Evolutionary conservation across 2,888 invertebrate species (phyloP), one percentile per base, ranked within the genome.

Genomic region (Chloroclystis v-ata): DNA sequence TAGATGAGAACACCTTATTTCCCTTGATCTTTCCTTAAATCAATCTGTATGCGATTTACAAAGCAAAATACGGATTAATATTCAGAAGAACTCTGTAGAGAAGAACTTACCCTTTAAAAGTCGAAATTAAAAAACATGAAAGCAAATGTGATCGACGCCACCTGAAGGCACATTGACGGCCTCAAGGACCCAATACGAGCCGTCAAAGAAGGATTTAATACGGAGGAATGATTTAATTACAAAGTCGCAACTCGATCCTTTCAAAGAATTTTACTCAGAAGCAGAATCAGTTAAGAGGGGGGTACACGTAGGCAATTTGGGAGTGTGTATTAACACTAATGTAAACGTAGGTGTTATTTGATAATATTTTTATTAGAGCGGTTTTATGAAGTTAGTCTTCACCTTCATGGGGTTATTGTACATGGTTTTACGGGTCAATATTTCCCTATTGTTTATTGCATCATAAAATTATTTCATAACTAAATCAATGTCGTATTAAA

Each of bases 201-300:
- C 74, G 68, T 74, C 73, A 75, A 77, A 77, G 67, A 68, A 68
- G 63, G 55, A 72, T 75, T 78, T 78, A 78, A 77, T 78, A 75
- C 77, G 63, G 67, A 75, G 75, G 72, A 75, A 77, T 78, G 75
- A 79, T 80, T 80, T 80, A 79, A 80, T 79, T 79, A 78, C 72
- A 66, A 70, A 75, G 71, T 72, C 75, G 72, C 71, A 77, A 77
- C 76, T 72, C 73, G 79, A 79, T 65, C 71, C 63, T 56, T 55
- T 54, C 54, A 28, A 41, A 28, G 43, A 51, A 46, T 54, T 47
- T 33, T 47, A 44, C 28, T 12, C 28, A 43, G 44, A 47, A 39
- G 38, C 33, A 35, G 40, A 38, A 33, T 33, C 41, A 25, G 35
- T 43, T 41, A 52, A 44, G 50, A 33, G 29, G 28, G n/a, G 2